phyloP scores from a whole-genome alignment of 2,888 invertebrate species.

The Polylopha cassiicola region DNA sequence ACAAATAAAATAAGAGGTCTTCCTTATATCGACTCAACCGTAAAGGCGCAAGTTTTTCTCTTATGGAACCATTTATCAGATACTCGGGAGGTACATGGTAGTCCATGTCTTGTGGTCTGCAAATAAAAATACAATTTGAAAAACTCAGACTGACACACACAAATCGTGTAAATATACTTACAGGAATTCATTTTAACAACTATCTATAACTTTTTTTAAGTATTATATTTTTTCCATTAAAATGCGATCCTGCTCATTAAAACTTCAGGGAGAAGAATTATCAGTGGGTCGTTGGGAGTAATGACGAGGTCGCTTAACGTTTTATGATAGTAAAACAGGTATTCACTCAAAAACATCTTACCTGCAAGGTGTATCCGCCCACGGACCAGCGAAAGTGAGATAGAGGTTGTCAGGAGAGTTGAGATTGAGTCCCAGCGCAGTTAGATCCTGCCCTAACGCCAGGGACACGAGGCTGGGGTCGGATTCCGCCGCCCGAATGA shows the following conservation, averaged over 20 bases:
- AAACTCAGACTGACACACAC: slow-evolving; percentile 43
- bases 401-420: slow-evolving; percentile 98
- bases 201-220: too few species aligned
- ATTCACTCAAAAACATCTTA: slow-evolving; percentile 31
- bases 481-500: slow-evolving; percentile 97
- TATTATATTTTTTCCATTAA: too few species aligned
- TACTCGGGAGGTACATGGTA: slow-evolving; percentile 99
- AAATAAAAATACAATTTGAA: slow-evolving; percentile 26
- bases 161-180: too few species aligned
- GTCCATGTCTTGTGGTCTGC: slow-evolving; percentile 98
- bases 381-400: slow-evolving; percentile 99
- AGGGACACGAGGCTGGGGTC: slow-evolving; percentile 97
- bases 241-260: too few species aligned
- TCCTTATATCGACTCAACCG: slow-evolving; percentile 98
- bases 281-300: neutral
- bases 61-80: slow-evolving; percentile 97
- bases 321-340: neutral
- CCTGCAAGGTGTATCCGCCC: slow-evolving; percentile 97
- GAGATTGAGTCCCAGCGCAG: slow-evolving; percentile 97
- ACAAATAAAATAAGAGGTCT: slow-evolving; percentile 98
- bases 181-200: too few species aligned
- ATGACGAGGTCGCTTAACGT: neutral
- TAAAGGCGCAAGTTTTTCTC: slow-evolving; percentile 96
- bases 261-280: too few species aligned
- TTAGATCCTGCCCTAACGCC: slow-evolving; percentile 98